Conservation (phyloP, 1,140 invertebrate genomes). For the Spodoptera litura region DNA sequence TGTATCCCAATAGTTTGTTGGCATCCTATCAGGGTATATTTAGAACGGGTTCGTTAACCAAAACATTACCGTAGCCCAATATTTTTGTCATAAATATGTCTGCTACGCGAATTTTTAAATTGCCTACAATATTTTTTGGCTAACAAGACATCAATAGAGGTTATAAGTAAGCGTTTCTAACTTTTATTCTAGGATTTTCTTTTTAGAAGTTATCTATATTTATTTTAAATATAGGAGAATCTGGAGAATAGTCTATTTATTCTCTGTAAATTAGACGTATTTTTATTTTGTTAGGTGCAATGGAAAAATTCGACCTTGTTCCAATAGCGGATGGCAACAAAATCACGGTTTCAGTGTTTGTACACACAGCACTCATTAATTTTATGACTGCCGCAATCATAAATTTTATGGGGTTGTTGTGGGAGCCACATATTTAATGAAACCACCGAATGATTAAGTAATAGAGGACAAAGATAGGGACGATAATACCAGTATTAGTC, state of each 20-base stretch:
- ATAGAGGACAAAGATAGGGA: not conserved
- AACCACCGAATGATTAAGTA: constrained; percentile 7
- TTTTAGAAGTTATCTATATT: too few relatives aligned
- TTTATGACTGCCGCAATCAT: constrained; percentile 27
- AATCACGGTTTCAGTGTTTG: constrained; percentile 35
- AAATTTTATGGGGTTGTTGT: constrained; percentile 25
- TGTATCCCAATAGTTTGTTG: constrained; percentile 26
- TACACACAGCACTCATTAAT: constrained; percentile 3
- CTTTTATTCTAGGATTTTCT: too few relatives aligned
- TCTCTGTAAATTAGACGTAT: too few relatives aligned
- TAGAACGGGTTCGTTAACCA: constrained; percentile 33
- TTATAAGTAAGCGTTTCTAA: too few relatives aligned
- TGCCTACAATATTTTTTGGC: not conserved
- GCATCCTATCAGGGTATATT: constrained; percentile 33
- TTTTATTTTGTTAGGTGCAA: not conserved
- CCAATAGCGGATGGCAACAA: constrained; percentile 17
- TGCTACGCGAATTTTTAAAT: not conserved
- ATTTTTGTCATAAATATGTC: constrained; percentile 24
- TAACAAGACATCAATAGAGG: too few relatives aligned
- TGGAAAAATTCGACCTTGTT: constrained; percentile 4
- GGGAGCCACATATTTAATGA: not conserved
- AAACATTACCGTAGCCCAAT: constrained; percentile 24
- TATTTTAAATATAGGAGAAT: too few relatives aligned
- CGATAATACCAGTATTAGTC: not conserved
- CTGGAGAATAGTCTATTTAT: too few relatives aligned